Evolutionary conservation across 2,888 invertebrate species (phyloP).

Genomic region (Aelia acuminata): DNA sequence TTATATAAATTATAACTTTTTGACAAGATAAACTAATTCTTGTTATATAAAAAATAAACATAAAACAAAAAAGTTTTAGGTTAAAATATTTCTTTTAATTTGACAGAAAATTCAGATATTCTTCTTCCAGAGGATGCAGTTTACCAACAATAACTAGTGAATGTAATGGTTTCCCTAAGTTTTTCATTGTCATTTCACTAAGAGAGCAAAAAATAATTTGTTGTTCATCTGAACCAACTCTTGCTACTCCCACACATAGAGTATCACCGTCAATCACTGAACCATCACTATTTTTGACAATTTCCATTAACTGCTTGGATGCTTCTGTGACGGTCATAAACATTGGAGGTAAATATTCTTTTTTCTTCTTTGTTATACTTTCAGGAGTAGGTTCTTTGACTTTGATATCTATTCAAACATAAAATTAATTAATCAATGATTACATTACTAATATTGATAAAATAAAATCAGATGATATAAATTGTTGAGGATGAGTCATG

Average conservation of each 20-base stretch:
- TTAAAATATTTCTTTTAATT: constrained; percentile 7
- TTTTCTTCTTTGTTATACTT: constrained; percentile 89
- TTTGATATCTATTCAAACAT: constrained; percentile 85
- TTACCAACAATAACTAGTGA: constrained; percentile 91
- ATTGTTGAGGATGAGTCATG: too few species aligned
- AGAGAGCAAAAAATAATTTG: constrained; percentile 83
- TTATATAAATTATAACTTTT: too few species aligned
- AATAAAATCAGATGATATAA: too few species aligned
- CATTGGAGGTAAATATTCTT: constrained; percentile 92
- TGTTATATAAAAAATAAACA: not conserved
- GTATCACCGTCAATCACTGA: constrained; percentile 73
- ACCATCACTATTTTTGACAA: constrained; percentile 73
- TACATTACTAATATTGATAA: too few species aligned
- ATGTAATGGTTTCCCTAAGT: constrained; percentile 93
- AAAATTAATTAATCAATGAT: constrained; percentile 11
- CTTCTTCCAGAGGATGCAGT: constrained; percentile 92
- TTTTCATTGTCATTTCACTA: constrained; percentile 78
- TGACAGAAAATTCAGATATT: constrained; percentile 83
- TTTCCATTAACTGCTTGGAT: constrained; percentile 84
- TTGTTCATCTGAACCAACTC: constrained; percentile 91
- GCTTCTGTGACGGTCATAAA: constrained; percentile 95
- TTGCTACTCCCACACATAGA: constrained; percentile 87
- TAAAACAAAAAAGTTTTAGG: not conserved
- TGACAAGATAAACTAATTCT: not conserved
- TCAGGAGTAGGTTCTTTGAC: constrained; percentile 97